phyloP scores from a whole-genome alignment of 1,140 invertebrate genomes.

The Bombus impatiens region DNA sequence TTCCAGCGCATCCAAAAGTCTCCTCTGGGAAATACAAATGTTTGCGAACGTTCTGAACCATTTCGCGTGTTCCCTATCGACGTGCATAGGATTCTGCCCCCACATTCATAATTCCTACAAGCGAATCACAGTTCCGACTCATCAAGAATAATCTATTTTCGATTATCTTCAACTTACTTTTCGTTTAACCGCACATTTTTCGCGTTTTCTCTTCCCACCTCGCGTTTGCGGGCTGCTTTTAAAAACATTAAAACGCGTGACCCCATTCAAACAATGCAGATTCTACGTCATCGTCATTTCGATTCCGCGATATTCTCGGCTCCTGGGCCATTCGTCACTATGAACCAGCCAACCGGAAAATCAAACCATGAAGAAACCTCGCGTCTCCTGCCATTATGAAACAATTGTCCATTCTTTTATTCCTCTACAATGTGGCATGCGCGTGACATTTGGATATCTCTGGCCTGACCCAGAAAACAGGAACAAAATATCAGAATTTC shows the following conservation, averaged over 20 bases:
- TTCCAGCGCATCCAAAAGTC: background rate
- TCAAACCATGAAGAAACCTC: background rate
- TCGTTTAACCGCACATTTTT: background rate
- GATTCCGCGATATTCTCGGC: background rate
- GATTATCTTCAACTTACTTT: background rate
- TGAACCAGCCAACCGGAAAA: background rate
- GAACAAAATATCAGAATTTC: background rate
- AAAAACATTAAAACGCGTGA: no score
- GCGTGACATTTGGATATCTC: background rate
- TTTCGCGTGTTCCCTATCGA: background rate
- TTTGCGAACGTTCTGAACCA: slow-evolving; percentile 19
- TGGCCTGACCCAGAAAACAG: background rate
- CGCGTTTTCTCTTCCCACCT: background rate
- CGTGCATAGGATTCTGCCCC: background rate
- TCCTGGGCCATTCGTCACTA: background rate
- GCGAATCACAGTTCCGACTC: background rate
- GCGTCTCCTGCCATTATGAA: background rate
- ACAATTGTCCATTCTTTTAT: background rate
- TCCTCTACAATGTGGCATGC: background rate
- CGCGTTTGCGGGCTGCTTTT: no score
- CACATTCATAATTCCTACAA: background rate
- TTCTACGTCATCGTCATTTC: background rate
- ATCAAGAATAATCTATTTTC: background rate
- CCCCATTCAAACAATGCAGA: no score
- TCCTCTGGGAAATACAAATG: slow-evolving; percentile 45